phyloP scores from a whole-genome alignment of 1,140 invertebrate genomes.

The Trichonephila inaurata region DNA sequence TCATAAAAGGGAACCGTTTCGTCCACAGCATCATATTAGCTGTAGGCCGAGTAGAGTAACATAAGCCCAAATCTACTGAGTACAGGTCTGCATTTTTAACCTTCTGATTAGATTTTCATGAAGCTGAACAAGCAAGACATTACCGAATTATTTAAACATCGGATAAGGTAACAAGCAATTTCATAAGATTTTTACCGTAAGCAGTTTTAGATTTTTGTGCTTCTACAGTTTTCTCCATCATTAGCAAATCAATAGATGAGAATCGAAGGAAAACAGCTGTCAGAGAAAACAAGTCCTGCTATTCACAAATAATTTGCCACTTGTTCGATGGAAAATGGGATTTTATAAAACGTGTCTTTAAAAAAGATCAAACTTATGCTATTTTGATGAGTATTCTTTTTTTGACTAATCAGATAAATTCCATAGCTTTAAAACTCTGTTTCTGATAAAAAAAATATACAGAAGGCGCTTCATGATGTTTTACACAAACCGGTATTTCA shows the following conservation, averaged over 20 bases:
- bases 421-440: background rate
- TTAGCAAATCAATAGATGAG: background rate
- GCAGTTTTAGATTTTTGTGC: background rate
- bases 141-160: background rate
- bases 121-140: background rate
- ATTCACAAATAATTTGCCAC: too few relatives aligned
- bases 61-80: background rate
- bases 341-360: too few relatives aligned
- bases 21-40: background rate
- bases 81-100: background rate
- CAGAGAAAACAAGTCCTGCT: background rate
- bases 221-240: background rate
- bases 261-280: background rate
- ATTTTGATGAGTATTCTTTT: too few relatives aligned
- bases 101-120: background rate
- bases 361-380: too few relatives aligned
- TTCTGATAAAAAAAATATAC: background rate
- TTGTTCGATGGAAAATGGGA: too few relatives aligned
- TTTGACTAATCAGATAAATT: too few relatives aligned
- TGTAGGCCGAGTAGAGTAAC: background rate
- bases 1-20: conserved; percentile 18
- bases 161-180: background rate
- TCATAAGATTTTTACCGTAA: background rate
- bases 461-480: background rate
- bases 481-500: background rate